These are phyloP conservation scores for Junonia oenone DNA, from an alignment of 2,888 invertebrate species.

Conservation along the genomic window DNA sequence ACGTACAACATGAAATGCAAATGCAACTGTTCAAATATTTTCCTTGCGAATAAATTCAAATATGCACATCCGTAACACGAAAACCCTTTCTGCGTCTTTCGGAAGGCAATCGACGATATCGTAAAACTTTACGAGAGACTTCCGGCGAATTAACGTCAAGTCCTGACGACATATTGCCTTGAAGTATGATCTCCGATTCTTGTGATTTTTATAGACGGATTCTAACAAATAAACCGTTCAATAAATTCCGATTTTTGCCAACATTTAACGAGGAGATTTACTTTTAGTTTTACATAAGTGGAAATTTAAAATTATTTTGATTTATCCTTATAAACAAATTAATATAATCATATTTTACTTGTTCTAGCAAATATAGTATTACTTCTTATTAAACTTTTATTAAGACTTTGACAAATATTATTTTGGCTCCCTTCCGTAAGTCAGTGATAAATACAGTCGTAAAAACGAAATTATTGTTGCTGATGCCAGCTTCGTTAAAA, in stretches of 20 bases:
- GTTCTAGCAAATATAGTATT: not conserved
- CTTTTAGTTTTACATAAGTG: too few relatives aligned
- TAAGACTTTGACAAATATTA: not conserved
- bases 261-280: not conserved
- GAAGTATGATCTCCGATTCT: slow-evolving; percentile 15
- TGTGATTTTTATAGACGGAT: not conserved
- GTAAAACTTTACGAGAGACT: slow-evolving; percentile 74
- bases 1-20: not conserved
- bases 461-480: slow-evolving; percentile 34
- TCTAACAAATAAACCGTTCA: not conserved
- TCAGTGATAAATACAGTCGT: not conserved
- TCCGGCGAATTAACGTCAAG: slow-evolving; percentile 66
- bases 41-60: slow-evolving; percentile 13
- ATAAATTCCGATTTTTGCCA: not conserved
- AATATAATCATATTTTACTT: too few relatives aligned
- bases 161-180: slow-evolving; percentile 34
- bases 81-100: slow-evolving; percentile 58
- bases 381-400: not conserved
- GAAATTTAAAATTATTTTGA: too few relatives aligned
- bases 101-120: slow-evolving; percentile 66
- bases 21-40: slow-evolving; percentile 12
- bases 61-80: slow-evolving; percentile 24
- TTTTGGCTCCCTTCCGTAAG: not conserved
- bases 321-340: too few relatives aligned
- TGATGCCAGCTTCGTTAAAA: slow-evolving; percentile 53